These are phyloP conservation scores for Uromys caudimaculatus DNA, from an alignment of 2,797 vertebrate species.

Conservation along the genomic window DNA sequence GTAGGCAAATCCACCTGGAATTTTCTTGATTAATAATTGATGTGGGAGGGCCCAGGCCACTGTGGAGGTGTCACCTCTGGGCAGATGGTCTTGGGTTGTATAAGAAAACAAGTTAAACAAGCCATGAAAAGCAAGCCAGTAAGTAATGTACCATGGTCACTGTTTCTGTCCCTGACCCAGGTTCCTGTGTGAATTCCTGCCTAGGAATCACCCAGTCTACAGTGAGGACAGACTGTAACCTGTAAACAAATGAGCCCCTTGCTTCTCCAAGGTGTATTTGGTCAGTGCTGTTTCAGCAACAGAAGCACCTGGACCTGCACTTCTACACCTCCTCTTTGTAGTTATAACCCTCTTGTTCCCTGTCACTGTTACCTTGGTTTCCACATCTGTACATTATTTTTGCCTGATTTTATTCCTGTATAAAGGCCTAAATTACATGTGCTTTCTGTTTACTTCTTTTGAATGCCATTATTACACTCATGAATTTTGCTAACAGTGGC, in stretches of 20 bases:
- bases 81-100: neutral
- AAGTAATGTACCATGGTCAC: neutral
- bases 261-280: neutral
- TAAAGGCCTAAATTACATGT: neutral
- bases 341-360: neutral
- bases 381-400: neutral
- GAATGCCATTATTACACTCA: neutral
- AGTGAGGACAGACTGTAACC: neutral
- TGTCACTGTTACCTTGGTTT: neutral
- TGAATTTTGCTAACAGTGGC: neutral
- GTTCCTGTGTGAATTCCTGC: neutral
- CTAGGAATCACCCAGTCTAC: neutral
- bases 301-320: neutral
- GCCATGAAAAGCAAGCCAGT: neutral
- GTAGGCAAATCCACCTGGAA: neutral
- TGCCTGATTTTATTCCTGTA: slow-evolving; percentile 26
- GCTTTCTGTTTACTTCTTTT: slow-evolving; percentile 2
- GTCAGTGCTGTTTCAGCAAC: neutral
- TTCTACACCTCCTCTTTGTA: neutral
- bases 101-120: neutral
- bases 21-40: neutral
- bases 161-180: neutral
- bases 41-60: neutral
- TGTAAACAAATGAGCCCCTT: neutral
- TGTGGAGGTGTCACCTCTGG: neutral